Base-by-base conservation (phyloP, 1,140 invertebrate species). In the Riptortus pedestris region DNA sequence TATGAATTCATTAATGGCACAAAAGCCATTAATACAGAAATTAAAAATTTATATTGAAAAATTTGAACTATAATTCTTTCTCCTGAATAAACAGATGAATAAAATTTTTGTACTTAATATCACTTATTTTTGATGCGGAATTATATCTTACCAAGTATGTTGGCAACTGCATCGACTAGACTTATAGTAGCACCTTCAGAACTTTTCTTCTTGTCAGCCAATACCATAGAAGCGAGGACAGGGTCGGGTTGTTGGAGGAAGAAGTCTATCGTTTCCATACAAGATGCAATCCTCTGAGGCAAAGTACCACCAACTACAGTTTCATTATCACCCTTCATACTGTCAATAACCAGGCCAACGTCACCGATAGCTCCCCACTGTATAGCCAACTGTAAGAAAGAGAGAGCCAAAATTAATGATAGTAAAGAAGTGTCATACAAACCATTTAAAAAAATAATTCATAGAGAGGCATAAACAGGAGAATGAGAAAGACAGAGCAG, bases 311-410 rank as follows among this genome's bases (percentile, higher is more conserved):
- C 90, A 61, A 97, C 83, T 61, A 91, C 90, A 0, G 85, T 89
- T n/a, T 96, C 90, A 72, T 93, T 93, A 65, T 81, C 81, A 24
- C 72, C 78, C 24, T 88, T 88, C 79, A 96, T 86, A 31, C 82
- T 88, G 66, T 96, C 91, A 65, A 90, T 72, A 60, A 97, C 83
- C 24, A 98, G 77, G 64, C 95, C 96, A 22, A 98, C 96, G 75
- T 98, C 95, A 66, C 93, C 95, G 71, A 98, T 91, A 47, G 93
- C 93, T 69, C 96, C 96, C 94, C 95, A 98, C 74, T 98, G 95
- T 67, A 98, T 91, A 26, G 94, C 91, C 18, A 95, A 60, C 70
- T 71, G 51, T 16, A 67, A 52, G 26, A 47, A 20, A 22, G 9
- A 47, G 7, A 1, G 71, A 70, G 28, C 24, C 29, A 27, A 61